Evolutionary conservation across 2,888 invertebrate genomes (phyloP), one percentile per base, ranked within the genome.

Genomic region (Anticlea derivata): DNA sequence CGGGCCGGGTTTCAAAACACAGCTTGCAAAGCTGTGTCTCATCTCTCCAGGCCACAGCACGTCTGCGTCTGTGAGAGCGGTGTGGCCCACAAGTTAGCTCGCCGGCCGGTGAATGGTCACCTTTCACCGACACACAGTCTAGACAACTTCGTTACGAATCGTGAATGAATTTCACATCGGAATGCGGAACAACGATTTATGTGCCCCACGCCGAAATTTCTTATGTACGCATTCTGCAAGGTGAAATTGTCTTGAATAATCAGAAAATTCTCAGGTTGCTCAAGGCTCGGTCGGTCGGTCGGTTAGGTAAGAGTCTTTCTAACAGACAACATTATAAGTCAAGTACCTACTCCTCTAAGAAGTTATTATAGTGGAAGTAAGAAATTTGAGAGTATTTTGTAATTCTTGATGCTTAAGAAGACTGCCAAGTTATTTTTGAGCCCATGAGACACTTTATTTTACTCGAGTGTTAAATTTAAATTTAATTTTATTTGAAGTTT

Each of bases 51-150:
- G 54, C 53, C 76, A 74, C 75, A 63, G 63, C 69, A 73, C 65
- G 80, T 80, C 78, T 80, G 73, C 65, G 80, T 80, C 78, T 80
- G 73, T 77, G 75, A 75, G 72, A 78, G 73, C 70, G 73, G 63
- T 70, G 72, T 74, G 69, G 68, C 68, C 66, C 73, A 75, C 66
- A 73, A 62, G 59, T 66, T 66, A 71, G 66, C 80, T 29, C 71
- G 70, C 75, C 68, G 70, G 75, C 72, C 81, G 83, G 86, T 84
- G 87, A 88, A 86, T 88, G 88, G 86, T 84, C 85, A 89, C 89
- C 89, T 90, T 90, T 90, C 89, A 86, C 89, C 89, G 88, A 83
- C 88, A 80, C 80, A 83, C 82, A 78, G 89, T 89, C 88, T 89
- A 85, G 88, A 84, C 86, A 75, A 78, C 75, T 83, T 80, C 75